Base-by-base conservation (phyloP, 2,113 vertebrate genomes). In the Coturnix japonica region DNA sequence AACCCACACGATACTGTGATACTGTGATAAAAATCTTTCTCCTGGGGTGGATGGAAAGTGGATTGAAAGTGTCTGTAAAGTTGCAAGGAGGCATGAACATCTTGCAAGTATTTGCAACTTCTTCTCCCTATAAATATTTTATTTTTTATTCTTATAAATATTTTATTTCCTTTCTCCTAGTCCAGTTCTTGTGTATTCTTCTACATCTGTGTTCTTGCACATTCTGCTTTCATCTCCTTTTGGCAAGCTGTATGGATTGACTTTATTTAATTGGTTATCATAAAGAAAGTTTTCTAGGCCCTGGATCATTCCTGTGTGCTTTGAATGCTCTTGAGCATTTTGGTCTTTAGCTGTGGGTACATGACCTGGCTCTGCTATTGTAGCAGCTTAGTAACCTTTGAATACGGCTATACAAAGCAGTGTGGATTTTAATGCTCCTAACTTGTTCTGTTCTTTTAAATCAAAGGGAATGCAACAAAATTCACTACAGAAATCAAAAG, bases 401-500 rank as follows among this genome's bases (percentile, higher is more conserved):
- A 69, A 60, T 15, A 14, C 57, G 26, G 23, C n/a, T 46, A 7
- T 81, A 49, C 18, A 67, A 86, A 77, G 70, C 63, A 39, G 28
- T 63, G 19, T 53, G 54, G 19, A 39, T 86, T 94, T 67, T 66
- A 85, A 69, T 87, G 72, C 14, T 20, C 5, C 9, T 83, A 8
- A 4, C 11, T 33, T 87, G 10, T 11, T 65, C 12, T 51, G 80
- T 70, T 67, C 7, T 75, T 76, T 88, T 39, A 82, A 85, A 77
- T 73, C 56, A 74, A 80, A 98, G 98, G 96, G 96, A 61, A 77
- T 94, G 21, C 97, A 97, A 71, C 98, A 97, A 93, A 97, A 98
- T 75, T 96, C 98, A 51, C 97, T 96, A 57, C 98, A 98, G 39
- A 98, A 98, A 46, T 97, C 97, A 7, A 99, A 98, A 96, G 95